Base-by-base conservation (phyloP, 2,113 vertebrate species). In the Panthera uncia region DNA sequence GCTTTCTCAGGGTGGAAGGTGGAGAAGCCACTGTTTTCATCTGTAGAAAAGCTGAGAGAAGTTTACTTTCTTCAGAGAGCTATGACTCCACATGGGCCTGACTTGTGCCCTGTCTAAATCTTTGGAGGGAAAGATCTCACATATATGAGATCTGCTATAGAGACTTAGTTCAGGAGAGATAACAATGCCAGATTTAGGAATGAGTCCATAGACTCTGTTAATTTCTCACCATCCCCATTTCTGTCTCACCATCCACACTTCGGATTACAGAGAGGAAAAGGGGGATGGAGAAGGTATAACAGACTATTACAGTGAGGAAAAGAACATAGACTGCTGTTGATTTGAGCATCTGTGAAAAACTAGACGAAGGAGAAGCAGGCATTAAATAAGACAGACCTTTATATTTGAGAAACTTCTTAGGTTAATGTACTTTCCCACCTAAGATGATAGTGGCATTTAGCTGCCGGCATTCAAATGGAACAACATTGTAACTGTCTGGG, bases 1-100 rank as follows among this genome's bases (percentile, higher is more conserved):
- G 73, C 68, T 95, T 98, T 96, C 41, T 82, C 50, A 80, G 71
- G 4, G 85, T 98, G 86, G 83, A 95, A 21, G 78, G 48, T 21
- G 38, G 73, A 93, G 65, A 95, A 85, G n/a, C n/a, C 81, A 95
- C 66, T 83, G 15, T 63, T 94, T 97, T 83, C 81, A 83, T 96
- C 97, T 83, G 50, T 96, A 55, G 21, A 36, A 95, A 16, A 83
- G 31, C 25, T 45, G 8, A 92, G 86, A 90, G 16, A 38, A 90
- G 18, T 76, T 10, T 12, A 16, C 16, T 89, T 63, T 84, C 71
- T 48, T 96, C 94, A 96, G 68, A n/a, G 27, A 92, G 21, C 89
- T 65, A 4, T 80, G 90, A 76, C 33, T 91, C 65, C 69, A 38
- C 89, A 55, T 63, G 86, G 91, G 23, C 55, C 73, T 18, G n/a